These are phyloP conservation scores for Sitta carolinensis DNA, from an alignment of 2,797 vertebrate species.

Conservation along the genomic window DNA sequence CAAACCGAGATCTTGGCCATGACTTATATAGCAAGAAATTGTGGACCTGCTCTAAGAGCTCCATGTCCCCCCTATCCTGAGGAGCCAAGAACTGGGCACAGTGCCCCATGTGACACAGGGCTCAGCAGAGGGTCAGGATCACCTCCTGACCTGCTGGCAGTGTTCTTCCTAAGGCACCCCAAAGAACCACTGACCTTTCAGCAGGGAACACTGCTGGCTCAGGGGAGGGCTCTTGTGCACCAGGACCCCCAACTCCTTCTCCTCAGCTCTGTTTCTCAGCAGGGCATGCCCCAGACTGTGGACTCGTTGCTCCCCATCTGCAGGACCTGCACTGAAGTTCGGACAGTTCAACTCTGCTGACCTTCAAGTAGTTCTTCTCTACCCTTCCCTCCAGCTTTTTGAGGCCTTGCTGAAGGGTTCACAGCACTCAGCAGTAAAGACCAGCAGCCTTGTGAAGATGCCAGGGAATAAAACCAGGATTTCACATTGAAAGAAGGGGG, in stretches of 20 bases:
- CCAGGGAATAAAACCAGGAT: not conserved
- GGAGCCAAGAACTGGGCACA: not conserved
- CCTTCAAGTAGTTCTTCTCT: not conserved
- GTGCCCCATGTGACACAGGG: accelerated
- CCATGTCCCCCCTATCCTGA: not conserved
- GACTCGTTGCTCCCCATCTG: accelerated
- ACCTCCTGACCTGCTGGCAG: not conserved
- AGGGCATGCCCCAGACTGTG: not conserved
- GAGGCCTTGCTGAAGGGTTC: not conserved
- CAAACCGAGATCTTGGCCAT: not conserved
- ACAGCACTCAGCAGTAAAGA: not conserved
- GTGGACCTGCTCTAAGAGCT: not conserved
- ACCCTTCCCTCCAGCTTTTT: not conserved
- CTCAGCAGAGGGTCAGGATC: not conserved
- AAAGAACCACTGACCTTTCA: too few relatives aligned
- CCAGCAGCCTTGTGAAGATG: not conserved
- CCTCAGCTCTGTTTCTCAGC: not conserved
- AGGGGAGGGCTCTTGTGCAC: not conserved
- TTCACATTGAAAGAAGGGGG: not conserved
- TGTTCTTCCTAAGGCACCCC: not conserved
- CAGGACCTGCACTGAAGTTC: not conserved
- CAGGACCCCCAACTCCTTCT: not conserved
- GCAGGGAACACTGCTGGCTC: not conserved
- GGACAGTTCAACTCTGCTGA: not conserved
- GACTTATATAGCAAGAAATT: not conserved